Conservation (phyloP, 1,140 invertebrate genomes). For the Brachionus plicatilis region DNA sequence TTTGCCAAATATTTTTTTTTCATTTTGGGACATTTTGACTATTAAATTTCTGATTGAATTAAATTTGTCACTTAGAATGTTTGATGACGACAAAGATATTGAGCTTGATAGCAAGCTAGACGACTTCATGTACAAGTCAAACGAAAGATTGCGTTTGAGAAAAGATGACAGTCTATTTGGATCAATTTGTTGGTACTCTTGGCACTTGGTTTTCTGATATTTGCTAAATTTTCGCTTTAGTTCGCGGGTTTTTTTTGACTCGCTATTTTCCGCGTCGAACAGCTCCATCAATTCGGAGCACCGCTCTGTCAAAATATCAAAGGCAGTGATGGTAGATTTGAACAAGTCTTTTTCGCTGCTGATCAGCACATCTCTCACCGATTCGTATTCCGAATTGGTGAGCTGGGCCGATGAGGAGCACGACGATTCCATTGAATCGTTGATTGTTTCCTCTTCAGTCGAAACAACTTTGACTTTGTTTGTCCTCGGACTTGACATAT, state of each 20-base stretch:
- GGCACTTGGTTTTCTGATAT: not conserved
- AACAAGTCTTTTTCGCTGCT: slow-evolving; percentile 16
- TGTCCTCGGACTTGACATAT: not conserved
- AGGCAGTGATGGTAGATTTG: slow-evolving; percentile 5
- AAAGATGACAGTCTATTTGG: not conserved
- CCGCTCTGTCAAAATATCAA: not conserved
- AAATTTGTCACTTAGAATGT: not conserved
- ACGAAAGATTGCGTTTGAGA: not conserved
- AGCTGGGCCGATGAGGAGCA: not conserved
- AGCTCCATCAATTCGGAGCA: slow-evolving; percentile 19
- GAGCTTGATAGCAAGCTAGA: not conserved
- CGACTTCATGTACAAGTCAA: slow-evolving; percentile 26
- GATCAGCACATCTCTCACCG: not conserved
- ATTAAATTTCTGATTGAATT: slow-evolving; percentile 15
- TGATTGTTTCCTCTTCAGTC: not conserved
- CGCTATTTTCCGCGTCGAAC: not conserved
- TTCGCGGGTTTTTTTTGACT: not conserved
- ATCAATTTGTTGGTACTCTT: not conserved
- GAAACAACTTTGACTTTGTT: slow-evolving; percentile 8
- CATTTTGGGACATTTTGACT: slow-evolving; percentile 24
- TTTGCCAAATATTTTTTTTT: not conserved
- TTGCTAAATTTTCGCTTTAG: not conserved
- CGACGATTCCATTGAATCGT: not conserved
- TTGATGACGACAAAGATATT: not conserved
- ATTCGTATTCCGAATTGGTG: not conserved